These are phyloP conservation scores for Sebastes matsubarae DNA, from an alignment of 2,797 vertebrate species.

Conservation along the genomic window DNA sequence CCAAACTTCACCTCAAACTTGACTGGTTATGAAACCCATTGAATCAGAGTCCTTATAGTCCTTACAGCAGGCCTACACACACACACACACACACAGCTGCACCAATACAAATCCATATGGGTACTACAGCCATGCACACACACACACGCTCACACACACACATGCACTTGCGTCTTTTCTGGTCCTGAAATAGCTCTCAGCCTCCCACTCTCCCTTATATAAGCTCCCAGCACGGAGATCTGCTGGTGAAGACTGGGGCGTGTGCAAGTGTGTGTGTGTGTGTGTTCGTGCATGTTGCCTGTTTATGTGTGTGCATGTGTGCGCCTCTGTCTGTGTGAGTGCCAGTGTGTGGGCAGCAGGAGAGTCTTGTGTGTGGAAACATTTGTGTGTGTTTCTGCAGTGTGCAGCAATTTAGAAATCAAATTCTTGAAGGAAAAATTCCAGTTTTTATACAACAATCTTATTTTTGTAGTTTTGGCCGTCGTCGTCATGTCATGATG, in stretches of 20 bases:
- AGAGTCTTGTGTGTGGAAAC: constrained; percentile 35
- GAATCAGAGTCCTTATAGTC: constrained; percentile 68
- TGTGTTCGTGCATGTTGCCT: constrained; percentile 30
- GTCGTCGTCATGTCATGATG: neutral
- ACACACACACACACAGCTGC: constrained; percentile 19
- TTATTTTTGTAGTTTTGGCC: constrained; percentile 1
- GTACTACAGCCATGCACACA: constrained; percentile 32
- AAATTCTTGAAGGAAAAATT: neutral
- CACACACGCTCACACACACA: constrained; percentile 24
- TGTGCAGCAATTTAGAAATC: constrained; percentile 1
- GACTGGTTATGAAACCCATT: constrained; percentile 73
- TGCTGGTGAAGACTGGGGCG: constrained; percentile 71
- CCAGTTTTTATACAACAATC: neutral
- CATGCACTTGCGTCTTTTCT: constrained; percentile 52
- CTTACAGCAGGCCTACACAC: constrained; percentile 58
- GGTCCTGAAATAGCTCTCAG: constrained; percentile 75
- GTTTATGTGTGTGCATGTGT: constrained; percentile 37
- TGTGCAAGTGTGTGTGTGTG: constrained; percentile 25
- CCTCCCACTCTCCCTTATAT: constrained; percentile 79
- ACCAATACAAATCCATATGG: constrained; percentile 63
- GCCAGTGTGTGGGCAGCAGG: constrained; percentile 66
- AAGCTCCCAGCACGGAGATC: constrained; percentile 87
- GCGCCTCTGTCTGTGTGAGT: constrained; percentile 46
- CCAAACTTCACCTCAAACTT: constrained; percentile 72
- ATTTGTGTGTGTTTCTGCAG: constrained; percentile 12